Evolutionary conservation across 37 sponge, comb jelly and placozoan species (phyloP).

Genomic region (Petrosia ficiformis): DNA sequence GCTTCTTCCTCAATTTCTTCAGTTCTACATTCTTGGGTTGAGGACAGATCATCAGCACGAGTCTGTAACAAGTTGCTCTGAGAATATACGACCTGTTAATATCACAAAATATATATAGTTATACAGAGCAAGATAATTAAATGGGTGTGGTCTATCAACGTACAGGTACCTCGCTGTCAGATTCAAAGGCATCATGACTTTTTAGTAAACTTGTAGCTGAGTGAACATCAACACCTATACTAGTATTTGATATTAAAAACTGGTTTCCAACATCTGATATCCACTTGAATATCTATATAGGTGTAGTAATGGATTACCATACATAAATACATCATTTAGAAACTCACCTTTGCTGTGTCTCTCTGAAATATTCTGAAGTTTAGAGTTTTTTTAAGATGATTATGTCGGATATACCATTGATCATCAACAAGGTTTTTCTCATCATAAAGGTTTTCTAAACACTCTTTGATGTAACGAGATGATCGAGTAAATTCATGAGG

Average conservation of each 20-base stretch:
- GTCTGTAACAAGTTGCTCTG: slow-evolving; percentile 22
- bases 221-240: slow-evolving; percentile 23
- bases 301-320: neutral
- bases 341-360: slow-evolving; percentile 51
- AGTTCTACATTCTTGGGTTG: slow-evolving; percentile 10
- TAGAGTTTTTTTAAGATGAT: slow-evolving; percentile 26
- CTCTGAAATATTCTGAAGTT: slow-evolving; percentile 34
- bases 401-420: neutral
- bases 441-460: slow-evolving; percentile 46
- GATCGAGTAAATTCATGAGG: slow-evolving; percentile 30
- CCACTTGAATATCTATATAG: slow-evolving; percentile 54
- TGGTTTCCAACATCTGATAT: slow-evolving; percentile 27
- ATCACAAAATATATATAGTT: too few species aligned
- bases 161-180: slow-evolving; percentile 8
- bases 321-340: neutral
- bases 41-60: slow-evolving; percentile 20
- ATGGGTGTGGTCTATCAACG: neutral
- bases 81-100: slow-evolving; percentile 18
- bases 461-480: slow-evolving; percentile 55
- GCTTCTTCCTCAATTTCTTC: slow-evolving; percentile 40
- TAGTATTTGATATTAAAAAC: slow-evolving; percentile 29
- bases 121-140: neutral
- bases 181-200: slow-evolving; percentile 52
- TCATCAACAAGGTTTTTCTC: slow-evolving; percentile 47
- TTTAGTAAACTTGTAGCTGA: slow-evolving; percentile 21